Base-by-base conservation (phyloP, 1,140 invertebrate genomes). In the Yoshiicerus persimilis region DNA sequence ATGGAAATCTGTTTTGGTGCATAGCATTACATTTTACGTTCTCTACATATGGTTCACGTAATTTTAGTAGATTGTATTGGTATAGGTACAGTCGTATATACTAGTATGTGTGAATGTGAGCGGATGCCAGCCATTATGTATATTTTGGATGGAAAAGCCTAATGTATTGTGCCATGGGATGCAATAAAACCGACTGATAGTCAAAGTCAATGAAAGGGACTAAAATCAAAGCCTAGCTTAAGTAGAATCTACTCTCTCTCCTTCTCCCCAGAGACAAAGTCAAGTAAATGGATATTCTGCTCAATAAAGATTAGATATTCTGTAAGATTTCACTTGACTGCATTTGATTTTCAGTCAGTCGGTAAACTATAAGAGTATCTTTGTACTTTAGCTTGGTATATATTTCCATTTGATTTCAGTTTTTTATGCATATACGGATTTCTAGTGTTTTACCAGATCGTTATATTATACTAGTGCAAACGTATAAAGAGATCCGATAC, bases 241-340 rank as follows among this genome's bases (percentile, higher is more conserved):
- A 32, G 66, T 70, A 2, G 75, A 80, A 80, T 80, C 75, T 32
- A 34, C 75, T 80, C 32, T 34, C 32, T 80, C 27, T 80, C 16
- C 32, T 20, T 38, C 34, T 36, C 75, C 75, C 32, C 4, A 36
- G 75, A 80, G 75, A 34, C 20, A 23, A n/a, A 80, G 32, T 80
- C 34, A 36, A 80, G 75, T 80, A 80, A 80, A 80, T 34, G 34
- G 32, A 80, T 80, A 80, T 32, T n/a, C 75, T 23, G n/a, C n/a
- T 80, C 75, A 80, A 80, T 80, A 80, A 80, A 80, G 75, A 80
- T 80, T 80, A 80, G 75, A 80, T 80, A 80, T 80, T 80, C 75
- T 80, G 4, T 36, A 16, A 34, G 75, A 80, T 80, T 80, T 80
- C 34, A 80, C 75, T 80, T 70, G 66, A 70, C 66, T 70, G 66